Percentiles rank a stretch among this genome's conserved stretches.
These are phyloP conservation scores for Pseudoips prasinana DNA, from an alignment of 2,888 invertebrate species.

Conservation along the genomic window DNA sequence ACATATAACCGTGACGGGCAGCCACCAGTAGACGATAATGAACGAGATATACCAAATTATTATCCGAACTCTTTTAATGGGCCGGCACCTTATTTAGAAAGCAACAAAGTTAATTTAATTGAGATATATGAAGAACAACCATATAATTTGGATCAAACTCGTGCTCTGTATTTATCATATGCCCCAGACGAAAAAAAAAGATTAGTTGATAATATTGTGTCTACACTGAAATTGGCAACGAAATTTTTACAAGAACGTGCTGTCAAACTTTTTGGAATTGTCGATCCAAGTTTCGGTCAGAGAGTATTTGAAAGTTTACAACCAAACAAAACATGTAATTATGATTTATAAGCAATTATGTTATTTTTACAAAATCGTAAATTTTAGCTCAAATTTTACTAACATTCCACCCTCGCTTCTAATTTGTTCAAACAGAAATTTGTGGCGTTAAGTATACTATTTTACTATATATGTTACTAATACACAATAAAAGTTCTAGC, in stretches of 20 bases:
- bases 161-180: constrained; percentile 88
- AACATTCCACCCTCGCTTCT: too few species aligned
- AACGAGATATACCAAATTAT: constrained; percentile 94
- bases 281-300: constrained; percentile 89
- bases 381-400: too few species aligned
- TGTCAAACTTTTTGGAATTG: constrained; percentile 89
- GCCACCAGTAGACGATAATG: constrained; percentile 88
- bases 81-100: constrained; percentile 85
- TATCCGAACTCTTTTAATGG: constrained; percentile 97
- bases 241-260: constrained; percentile 77
- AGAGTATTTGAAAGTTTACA: constrained; percentile 44
- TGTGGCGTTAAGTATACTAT: too few species aligned
- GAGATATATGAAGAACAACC: constrained; percentile 86
- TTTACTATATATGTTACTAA: too few species aligned
- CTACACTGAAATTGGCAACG: constrained; percentile 88
- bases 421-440: too few species aligned
- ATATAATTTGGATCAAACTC: constrained; percentile 93
- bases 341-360: too few species aligned
- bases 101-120: constrained; percentile 73
- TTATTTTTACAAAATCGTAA: too few species aligned
- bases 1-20: constrained; percentile 95
- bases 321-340: constrained; percentile 45
- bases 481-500: too few species aligned
- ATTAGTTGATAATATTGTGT: constrained; percentile 90
- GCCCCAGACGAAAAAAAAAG: constrained; percentile 87